Percentiles rank a stretch among this genome's conserved stretches.
These are phyloP conservation scores for Cheilosia impressa DNA, from an alignment of 2,888 invertebrate species.

Conservation along the genomic window DNA sequence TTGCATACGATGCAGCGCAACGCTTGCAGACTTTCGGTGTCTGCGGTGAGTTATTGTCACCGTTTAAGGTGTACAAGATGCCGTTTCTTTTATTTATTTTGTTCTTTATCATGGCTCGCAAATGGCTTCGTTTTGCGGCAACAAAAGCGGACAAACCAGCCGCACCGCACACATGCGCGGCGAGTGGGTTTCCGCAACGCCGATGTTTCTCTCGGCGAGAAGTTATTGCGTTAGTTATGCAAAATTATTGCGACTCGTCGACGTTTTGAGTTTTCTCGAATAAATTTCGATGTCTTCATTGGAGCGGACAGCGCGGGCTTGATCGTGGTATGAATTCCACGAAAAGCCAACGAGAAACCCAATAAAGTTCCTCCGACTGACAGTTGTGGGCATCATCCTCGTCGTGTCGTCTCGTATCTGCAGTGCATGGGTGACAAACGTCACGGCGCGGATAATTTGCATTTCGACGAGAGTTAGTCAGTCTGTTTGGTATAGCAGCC, in stretches of 20 bases:
- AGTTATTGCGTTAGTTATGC: constrained; percentile 70
- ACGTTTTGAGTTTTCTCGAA: constrained; percentile 69
- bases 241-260: constrained; percentile 66
- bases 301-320: constrained; percentile 13
- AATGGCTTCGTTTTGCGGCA: constrained; percentile 74
- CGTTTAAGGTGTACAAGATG: constrained; percentile 75
- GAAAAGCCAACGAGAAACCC: constrained; percentile 55
- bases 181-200: constrained; percentile 10
- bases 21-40: constrained; percentile 72
- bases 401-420: constrained; percentile 1
- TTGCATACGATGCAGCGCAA: constrained; percentile 64
- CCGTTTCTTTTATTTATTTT: constrained; percentile 75
- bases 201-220: constrained; percentile 41
- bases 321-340: constrained; percentile 58
- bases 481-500: constrained; percentile 19
- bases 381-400: constrained; percentile 61
- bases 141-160: constrained; percentile 41
- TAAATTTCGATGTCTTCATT: constrained; percentile 75
- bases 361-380: constrained; percentile 73
- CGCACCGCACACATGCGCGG: constrained; percentile 13
- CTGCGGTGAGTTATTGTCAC: constrained; percentile 75
- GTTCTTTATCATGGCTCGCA: constrained; percentile 69
- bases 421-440: constrained; percentile 63
- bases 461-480: constrained; percentile 60
- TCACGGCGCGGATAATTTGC: constrained; percentile 65